A percentile compares a stretch with the other conserved stretches of the same genome.
Conservation (phyloP, 2,888 invertebrate genomes). For the Scaptomyza flava region DNA sequence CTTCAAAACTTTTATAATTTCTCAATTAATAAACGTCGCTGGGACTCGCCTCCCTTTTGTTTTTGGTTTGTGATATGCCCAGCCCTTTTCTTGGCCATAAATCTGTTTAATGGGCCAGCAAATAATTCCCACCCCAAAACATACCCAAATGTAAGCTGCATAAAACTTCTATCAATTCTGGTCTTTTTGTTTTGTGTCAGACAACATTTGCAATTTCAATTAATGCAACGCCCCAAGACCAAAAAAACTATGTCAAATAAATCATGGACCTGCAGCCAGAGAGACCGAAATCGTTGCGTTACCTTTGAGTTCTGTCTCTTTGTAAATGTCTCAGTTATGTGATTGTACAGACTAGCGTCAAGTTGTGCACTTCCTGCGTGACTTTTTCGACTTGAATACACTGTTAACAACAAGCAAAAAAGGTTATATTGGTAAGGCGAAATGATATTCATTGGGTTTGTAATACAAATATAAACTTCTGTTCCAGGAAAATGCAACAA, state of each 20-base stretch:
- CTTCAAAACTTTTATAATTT: slow-evolving; percentile 62
- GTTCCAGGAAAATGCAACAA: too few species aligned
- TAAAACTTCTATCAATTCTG: slow-evolving; percentile 77
- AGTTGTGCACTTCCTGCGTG: slow-evolving; percentile 61
- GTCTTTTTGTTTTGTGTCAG: slow-evolving; percentile 1
- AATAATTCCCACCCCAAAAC: slow-evolving; percentile 62
- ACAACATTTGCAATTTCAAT: slow-evolving; percentile 80
- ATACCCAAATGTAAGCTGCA: slow-evolving; percentile 52
- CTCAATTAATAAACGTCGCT: slow-evolving; percentile 72
- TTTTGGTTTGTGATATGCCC: slow-evolving; percentile 27
- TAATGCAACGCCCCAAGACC: slow-evolving; percentile 75
- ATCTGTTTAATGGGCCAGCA: slow-evolving; percentile 68
- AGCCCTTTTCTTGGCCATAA: slow-evolving; percentile 72
- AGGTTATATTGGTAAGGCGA: not conserved
- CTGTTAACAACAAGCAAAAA: not conserved
- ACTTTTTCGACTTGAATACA: slow-evolving; percentile 7
- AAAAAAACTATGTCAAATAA: slow-evolving; percentile 80
- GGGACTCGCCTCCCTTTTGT: slow-evolving; percentile 38
- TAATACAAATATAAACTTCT: too few species aligned
- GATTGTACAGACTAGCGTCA: slow-evolving; percentile 50
- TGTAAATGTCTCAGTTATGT: slow-evolving; percentile 52
- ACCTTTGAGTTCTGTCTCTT: slow-evolving; percentile 25
- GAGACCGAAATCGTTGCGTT: slow-evolving; percentile 1
- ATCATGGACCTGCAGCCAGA: slow-evolving; percentile 65
- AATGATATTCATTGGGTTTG: too few species aligned